Evolutionary conservation across 2,797 vertebrate species (phyloP), one percentile per base, ranked within the genome.

Genomic region (Hypotaenidia philippensis): DNA sequence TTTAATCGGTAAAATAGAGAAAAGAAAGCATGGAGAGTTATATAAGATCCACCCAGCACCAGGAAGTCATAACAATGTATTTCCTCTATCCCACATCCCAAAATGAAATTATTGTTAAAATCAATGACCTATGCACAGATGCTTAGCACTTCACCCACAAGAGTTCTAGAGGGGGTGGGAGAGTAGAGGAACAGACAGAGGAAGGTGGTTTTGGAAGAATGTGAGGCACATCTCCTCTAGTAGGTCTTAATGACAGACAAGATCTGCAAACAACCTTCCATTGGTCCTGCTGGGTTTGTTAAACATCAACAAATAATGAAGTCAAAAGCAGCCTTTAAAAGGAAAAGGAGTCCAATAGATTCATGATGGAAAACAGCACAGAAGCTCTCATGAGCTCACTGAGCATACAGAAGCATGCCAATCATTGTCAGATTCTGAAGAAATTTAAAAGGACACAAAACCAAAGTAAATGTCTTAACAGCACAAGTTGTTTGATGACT

Each of bases 361-460:
- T 50, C 80, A 47, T 64, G 18, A 40, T 31, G 13, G 12, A 81
- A 94, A 85, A 38, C 10, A 89, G 29, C 52, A 66, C 34, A 29
- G 26, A 77, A 71, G 55, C 31, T 63, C 71, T 47, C 14, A n/a
- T 29, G 55, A 91, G 77, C 26, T 91, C 77, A 66, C 0, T 56
- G 75, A 88, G 32, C 85, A 29, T 40, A 53, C 10, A 53, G 65
- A 93, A 85, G 22, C 13, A 27, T 50, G 87, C 49, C 78, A 87
- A 25, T 90, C 77, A 87, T 75, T 81, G 52, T 87, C 80, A 93
- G 63, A 68, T 8, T 8, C 25, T 53, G 34, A 69, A 70, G 56
- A 64, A 38, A 90, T 75, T 83, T 75, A 69, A 77, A 83, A 78
- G 50, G 45, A 89, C 38, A 94, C 22, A 79, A 70, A 95, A 9